phyloP scores from a whole-genome alignment of 2,888 invertebrate genomes.

The Diabrotica balteata region DNA sequence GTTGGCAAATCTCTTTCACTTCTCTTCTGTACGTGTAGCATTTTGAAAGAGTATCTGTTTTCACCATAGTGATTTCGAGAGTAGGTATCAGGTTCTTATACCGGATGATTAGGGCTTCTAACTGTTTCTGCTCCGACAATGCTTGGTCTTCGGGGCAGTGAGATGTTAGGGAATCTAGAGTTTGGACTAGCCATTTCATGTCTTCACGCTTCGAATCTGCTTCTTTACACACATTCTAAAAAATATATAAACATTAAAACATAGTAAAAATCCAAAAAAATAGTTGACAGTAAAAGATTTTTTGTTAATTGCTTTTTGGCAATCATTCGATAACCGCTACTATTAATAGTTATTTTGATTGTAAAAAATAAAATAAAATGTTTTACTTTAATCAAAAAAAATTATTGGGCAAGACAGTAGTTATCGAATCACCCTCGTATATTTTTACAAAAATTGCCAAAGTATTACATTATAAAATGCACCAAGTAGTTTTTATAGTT shows the following conservation, averaged over 20 bases:
- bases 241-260: neutral
- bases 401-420: no score
- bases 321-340: no score
- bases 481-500: no score
- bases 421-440: no score
- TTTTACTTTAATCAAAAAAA: no score
- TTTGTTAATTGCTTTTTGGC: no score
- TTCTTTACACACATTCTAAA: constrained; percentile 86
- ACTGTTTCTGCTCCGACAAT: constrained; percentile 77
- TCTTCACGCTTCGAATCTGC: constrained; percentile 90
- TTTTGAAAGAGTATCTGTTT: constrained; percentile 90
- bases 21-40: constrained; percentile 92
- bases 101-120: constrained; percentile 83
- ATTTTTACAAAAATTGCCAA: no score
- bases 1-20: constrained; percentile 82
- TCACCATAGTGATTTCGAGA: constrained; percentile 90
- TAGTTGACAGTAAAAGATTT: no score
- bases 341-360: no score
- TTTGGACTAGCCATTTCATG: constrained; percentile 95
- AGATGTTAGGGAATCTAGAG: constrained; percentile 83
- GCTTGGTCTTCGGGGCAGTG: constrained; percentile 84
- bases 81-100: constrained; percentile 92
- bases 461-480: no score
- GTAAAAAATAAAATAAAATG: no score
- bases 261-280: neutral